These are phyloP conservation scores for Melanotaenia nigrans DNA, from an alignment of 2,797 vertebrate genomes.

Conservation along the genomic window DNA sequence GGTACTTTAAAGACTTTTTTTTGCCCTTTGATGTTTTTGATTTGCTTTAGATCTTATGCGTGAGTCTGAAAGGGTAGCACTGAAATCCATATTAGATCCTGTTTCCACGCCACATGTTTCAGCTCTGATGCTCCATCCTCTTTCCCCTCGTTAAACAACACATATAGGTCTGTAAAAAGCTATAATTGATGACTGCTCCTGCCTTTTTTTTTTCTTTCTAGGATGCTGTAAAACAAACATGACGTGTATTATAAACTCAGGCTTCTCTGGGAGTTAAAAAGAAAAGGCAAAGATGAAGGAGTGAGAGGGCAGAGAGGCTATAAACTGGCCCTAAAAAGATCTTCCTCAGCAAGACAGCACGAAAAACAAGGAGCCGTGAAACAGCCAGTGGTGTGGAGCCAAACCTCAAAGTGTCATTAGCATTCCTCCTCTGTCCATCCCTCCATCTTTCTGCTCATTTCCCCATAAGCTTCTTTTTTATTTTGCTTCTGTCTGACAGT, in stretches of 20 bases:
- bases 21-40: constrained; percentile 47
- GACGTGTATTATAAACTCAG: constrained; percentile 61
- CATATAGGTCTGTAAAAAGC: constrained; percentile 74
- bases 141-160: constrained; percentile 60
- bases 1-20: constrained; percentile 36
- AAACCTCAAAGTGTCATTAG: constrained; percentile 57
- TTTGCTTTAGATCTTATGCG: constrained; percentile 17
- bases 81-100: constrained; percentile 32
- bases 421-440: constrained; percentile 25
- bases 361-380: constrained; percentile 67
- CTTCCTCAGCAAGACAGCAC: constrained; percentile 59
- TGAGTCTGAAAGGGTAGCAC: constrained; percentile 3
- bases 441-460: constrained; percentile 14
- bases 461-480: constrained; percentile 7
- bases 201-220: constrained; percentile 65
- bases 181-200: constrained; percentile 75
- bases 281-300: constrained; percentile 42
- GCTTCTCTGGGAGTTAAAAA: constrained; percentile 27
- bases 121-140: constrained; percentile 22
- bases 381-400: constrained; percentile 42
- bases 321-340: constrained; percentile 63
- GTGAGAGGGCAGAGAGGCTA: constrained; percentile 21
- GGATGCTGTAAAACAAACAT: constrained; percentile 71
- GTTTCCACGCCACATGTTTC: constrained; percentile 39
- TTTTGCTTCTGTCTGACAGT: neutral